phyloP scores from a whole-genome alignment of 2,113 vertebrate genomes.

The Sinocyclocheilus rhinocerous region DNA sequence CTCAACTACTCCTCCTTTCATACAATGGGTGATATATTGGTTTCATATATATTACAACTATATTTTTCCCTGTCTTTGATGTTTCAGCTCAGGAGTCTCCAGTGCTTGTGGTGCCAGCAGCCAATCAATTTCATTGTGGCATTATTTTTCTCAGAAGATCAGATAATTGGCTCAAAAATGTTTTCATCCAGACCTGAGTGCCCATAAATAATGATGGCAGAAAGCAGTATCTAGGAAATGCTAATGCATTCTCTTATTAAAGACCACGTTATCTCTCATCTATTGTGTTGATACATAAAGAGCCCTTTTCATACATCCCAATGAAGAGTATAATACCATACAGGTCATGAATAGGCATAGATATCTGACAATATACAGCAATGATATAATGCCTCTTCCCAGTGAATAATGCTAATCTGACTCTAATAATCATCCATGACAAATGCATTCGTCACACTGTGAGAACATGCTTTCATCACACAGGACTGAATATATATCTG shows the following conservation, averaged over 20 bases:
- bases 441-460: constrained; percentile 1
- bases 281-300: not conserved
- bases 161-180: not conserved
- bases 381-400: constrained; percentile 13
- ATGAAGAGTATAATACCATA: not conserved
- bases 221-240: not conserved
- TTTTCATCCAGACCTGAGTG: not conserved
- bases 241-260: not conserved
- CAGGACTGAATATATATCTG: not conserved
- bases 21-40: too few relatives aligned
- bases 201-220: not conserved
- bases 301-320: not conserved
- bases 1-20: too few relatives aligned
- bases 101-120: not conserved
- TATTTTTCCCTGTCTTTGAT: too few relatives aligned
- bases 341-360: not conserved
- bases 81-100: not conserved
- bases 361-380: not conserved
- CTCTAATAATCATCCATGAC: constrained; percentile 24
- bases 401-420: constrained; percentile 24
- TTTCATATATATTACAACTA: too few relatives aligned
- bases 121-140: not conserved
- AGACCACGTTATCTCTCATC: not conserved
- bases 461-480: not conserved
- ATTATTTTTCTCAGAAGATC: not conserved